Conservation (phyloP, 2,888 invertebrate genomes). For the Deilephila elpenor region DNA sequence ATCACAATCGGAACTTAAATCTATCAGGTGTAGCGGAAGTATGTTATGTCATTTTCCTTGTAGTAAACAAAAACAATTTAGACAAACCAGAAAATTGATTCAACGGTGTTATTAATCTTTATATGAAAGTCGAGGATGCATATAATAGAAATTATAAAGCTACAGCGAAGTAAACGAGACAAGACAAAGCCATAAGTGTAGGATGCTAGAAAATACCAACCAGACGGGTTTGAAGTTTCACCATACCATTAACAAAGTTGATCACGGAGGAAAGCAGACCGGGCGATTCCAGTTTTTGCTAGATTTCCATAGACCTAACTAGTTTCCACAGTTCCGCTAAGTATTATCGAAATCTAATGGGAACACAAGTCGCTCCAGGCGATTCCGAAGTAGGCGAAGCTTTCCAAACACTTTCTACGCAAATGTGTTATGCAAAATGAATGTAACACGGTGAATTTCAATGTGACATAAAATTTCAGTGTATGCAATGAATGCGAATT, state of each 20-base stretch:
- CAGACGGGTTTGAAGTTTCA: slow-evolving; percentile 73
- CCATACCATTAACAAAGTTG: slow-evolving; percentile 75
- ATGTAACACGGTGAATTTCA: slow-evolving; percentile 79
- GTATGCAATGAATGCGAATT: slow-evolving; percentile 65
- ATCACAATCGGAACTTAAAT: slow-evolving; percentile 36
- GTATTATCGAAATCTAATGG: slow-evolving; percentile 68
- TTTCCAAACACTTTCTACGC: slow-evolving; percentile 83
- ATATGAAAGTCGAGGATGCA: neutral
- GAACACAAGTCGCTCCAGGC: slow-evolving; percentile 78
- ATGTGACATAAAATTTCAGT: slow-evolving; percentile 56
- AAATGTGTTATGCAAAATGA: slow-evolving; percentile 79
- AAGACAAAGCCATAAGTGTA: slow-evolving; percentile 51
- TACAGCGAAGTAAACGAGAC: slow-evolving; percentile 33
- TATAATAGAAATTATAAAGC: slow-evolving; percentile 23
- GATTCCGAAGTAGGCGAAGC: slow-evolving; percentile 74
- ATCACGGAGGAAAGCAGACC: slow-evolving; percentile 78
- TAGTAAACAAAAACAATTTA: neutral
- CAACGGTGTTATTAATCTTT: neutral
- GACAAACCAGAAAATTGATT: neutral
- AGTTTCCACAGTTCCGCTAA: slow-evolving; percentile 71
- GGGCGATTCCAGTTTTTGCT: slow-evolving; percentile 76
- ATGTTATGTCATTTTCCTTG: neutral
- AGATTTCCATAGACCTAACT: slow-evolving; percentile 73
- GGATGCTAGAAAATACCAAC: slow-evolving; percentile 67
- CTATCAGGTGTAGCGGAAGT: neutral